Evolutionary conservation across 2,113 vertebrate species (phyloP).

Genomic region (Gadus macrocephalus): DNA sequence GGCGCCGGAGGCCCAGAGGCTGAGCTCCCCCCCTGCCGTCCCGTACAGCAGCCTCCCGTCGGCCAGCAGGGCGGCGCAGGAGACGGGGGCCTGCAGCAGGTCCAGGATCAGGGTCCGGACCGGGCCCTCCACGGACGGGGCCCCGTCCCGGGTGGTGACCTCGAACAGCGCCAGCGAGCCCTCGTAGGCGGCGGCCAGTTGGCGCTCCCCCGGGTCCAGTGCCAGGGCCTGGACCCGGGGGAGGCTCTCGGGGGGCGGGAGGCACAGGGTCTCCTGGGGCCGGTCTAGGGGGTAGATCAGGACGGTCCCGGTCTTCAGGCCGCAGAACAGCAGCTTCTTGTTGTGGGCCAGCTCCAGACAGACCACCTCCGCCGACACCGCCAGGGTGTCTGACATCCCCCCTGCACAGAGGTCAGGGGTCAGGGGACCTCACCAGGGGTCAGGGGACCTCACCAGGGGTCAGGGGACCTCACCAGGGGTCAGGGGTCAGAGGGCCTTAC

Average conservation of each 20-base stretch:
- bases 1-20: constrained; percentile 49
- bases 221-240: constrained; percentile 54
- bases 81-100: constrained; percentile 55
- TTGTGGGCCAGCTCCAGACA: constrained; percentile 73
- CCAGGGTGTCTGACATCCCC: constrained; percentile 43
- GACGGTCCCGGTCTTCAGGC: constrained; percentile 70
- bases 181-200: constrained; percentile 62
- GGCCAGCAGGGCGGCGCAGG: constrained; percentile 61
- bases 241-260: constrained; percentile 73
- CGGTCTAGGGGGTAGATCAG: constrained; percentile 74
- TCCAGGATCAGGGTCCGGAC: constrained; percentile 52
- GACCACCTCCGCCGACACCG: constrained; percentile 61
- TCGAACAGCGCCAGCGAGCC: constrained; percentile 64
- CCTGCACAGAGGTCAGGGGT: constrained; percentile 54
- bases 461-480: too few species aligned
- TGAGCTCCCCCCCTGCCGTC: constrained; percentile 54
- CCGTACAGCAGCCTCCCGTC: constrained; percentile 66
- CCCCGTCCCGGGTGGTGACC: constrained; percentile 62
- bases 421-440: too few species aligned
- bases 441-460: too few species aligned
- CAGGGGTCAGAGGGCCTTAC: too few species aligned
- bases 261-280: constrained; percentile 68
- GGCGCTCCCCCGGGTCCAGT: constrained; percentile 62
- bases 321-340: constrained; percentile 70
- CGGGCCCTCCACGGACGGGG: constrained; percentile 64